These are phyloP conservation scores for Kryptolebias ocellatus DNA, from an alignment of 2,797 vertebrate genomes.

Conservation along the genomic window DNA sequence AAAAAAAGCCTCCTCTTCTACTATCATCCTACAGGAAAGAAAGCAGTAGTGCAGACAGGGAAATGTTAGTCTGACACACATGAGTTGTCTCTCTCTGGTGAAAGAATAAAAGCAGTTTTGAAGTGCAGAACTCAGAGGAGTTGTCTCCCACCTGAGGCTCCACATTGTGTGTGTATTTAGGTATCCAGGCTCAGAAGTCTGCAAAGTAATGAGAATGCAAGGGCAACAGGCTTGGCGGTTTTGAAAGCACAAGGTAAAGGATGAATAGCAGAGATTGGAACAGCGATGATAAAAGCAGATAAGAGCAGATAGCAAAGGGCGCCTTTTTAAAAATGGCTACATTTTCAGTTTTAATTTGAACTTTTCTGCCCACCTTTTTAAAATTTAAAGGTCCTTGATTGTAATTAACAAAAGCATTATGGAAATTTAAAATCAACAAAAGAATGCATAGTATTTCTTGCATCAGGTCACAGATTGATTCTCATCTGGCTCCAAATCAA, in stretches of 20 bases:
- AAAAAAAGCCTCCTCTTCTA: conserved; percentile 24
- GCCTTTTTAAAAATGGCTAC: conserved; percentile 16
- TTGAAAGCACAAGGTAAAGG: conserved; percentile 22
- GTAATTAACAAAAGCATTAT: conserved; percentile 20
- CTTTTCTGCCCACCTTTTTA: conserved; percentile 14
- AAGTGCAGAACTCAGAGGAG: conserved; percentile 22
- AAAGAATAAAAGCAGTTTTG: conserved; percentile 25
- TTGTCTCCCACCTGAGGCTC: conserved; percentile 15
- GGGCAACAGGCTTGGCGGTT: conserved; percentile 12
- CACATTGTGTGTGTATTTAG: conserved; percentile 15
- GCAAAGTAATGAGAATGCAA: conserved; percentile 22
- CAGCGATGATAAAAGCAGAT: conserved; percentile 20
- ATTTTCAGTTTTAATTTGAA: conserved; percentile 20
- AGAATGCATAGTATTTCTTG: background rate
- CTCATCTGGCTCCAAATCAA: conserved; percentile 1
- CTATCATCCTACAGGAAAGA: conserved; percentile 31
- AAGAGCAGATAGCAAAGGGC: background rate
- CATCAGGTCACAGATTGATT: background rate
- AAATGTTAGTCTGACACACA: conserved; percentile 41
- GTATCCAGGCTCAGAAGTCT: conserved; percentile 22
- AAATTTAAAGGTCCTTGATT: background rate
- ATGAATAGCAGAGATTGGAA: conserved; percentile 26
- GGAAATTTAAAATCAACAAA: no score
- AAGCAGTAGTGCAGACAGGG: conserved; percentile 17
- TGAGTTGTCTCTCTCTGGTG: conserved; percentile 28